Base-by-base conservation (phyloP, 1,140 invertebrate species). In the Drosophila willistoni region DNA sequence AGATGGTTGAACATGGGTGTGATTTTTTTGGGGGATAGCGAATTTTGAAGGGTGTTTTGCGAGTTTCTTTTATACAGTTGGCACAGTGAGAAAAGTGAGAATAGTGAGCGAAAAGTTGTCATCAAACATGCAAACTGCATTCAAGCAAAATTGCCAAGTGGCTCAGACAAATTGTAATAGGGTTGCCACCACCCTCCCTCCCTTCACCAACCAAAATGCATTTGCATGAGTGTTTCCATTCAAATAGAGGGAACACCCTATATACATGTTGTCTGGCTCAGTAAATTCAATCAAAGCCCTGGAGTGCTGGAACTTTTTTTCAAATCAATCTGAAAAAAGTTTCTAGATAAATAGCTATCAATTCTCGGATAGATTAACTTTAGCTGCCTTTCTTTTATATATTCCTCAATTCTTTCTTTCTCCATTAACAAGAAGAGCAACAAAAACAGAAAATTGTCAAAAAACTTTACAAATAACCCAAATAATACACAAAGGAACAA, bases 81-180 rank as follows among this genome's bases (percentile, higher is more conserved):
- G 5, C 29, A 29, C 29, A 6, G 29, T 29, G 1, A 2, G 19
- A 56, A 44, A 13, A 34, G 17, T 29, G 17, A 22, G 2, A 25
- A 56, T 33, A 13, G 10, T 62, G 25, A 39, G 41, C 19, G 54
- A 63, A 60, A 67, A 76, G 73, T 66, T 77, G 73, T 77, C 73
- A 76, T 76, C 73, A 76, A 76, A 76, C 73, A 76, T 76, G 73
- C 73, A 76, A 76, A 76, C 73, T 76, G 73, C 73, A 76, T 76
- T 76, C 73, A 60, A 76, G 54, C 42, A 68, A 76, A 51, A 76
- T 76, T 76, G 59, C 54, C 60, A 76, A 76, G 73, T 76, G 65
- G 68, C 44, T 22, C 44, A 47, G 14, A 9, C 17, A 22, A 51
- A 51, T 17, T 47, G 44, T 47, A 17, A 51, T 22, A 51, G 44